Percentiles rank a stretch among this genome's conserved stretches.
These are phyloP conservation scores for Corythaixoides concolor DNA, from an alignment of 2,113 vertebrate species.

Conservation along the genomic window DNA sequence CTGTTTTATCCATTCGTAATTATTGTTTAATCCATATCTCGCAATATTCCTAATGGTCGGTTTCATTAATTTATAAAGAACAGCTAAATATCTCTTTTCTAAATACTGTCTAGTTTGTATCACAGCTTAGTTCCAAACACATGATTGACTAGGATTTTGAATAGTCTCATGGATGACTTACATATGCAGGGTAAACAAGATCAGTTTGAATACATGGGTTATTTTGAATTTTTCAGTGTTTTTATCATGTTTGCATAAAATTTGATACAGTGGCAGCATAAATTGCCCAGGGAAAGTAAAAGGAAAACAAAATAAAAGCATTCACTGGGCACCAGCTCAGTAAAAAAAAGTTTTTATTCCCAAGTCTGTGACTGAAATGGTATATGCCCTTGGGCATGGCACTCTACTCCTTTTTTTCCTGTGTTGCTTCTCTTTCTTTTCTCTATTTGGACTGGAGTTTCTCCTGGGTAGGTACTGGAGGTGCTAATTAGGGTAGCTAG, in stretches of 20 bases:
- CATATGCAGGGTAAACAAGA: not conserved
- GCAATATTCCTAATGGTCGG: not conserved
- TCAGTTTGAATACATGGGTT: not conserved
- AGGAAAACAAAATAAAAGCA: not conserved
- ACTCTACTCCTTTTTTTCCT: not conserved
- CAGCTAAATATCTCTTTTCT: not conserved
- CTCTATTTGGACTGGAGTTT: not conserved
- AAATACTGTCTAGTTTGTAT: not conserved
- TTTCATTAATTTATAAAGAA: not conserved
- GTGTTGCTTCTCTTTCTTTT: not conserved
- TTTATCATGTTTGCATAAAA: not conserved
- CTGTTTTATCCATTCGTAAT: not conserved
- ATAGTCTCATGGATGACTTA: not conserved
- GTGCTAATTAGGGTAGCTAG: not conserved
- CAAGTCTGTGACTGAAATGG: not conserved
- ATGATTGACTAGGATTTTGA: not conserved
- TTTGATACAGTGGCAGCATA: not conserved
- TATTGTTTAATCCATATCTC: slow-evolving; percentile 6
- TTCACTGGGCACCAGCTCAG: not conserved
- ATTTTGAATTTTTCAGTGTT: not conserved
- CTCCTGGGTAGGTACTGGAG: not conserved
- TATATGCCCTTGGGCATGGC: not conserved
- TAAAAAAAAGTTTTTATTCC: not conserved
- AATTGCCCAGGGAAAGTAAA: not conserved
- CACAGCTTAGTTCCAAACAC: not conserved